These are phyloP conservation scores for Tribolium freemani DNA, from an alignment of 2,888 invertebrate genomes.

Conservation along the genomic window DNA sequence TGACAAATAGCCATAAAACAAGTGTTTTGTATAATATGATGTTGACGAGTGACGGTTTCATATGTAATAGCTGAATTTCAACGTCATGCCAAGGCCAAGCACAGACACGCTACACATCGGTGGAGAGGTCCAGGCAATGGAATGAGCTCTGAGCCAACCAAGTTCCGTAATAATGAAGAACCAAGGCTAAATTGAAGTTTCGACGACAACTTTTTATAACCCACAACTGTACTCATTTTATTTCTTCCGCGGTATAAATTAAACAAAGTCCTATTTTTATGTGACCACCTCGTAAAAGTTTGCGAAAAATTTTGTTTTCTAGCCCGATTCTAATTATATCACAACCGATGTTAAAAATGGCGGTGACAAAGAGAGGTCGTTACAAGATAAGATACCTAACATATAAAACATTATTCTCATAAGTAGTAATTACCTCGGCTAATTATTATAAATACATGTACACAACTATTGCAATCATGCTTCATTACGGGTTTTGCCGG, in stretches of 20 bases:
- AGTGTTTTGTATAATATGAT: background rate
- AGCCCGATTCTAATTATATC: background rate
- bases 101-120: background rate
- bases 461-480: background rate
- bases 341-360: background rate
- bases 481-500: background rate
- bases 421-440: background rate
- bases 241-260: background rate
- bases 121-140: slow-evolving; percentile 1
- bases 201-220: background rate
- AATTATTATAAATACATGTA: background rate
- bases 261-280: background rate
- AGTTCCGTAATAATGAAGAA: background rate
- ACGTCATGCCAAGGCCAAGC: background rate
- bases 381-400: no score
- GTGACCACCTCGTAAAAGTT: background rate
- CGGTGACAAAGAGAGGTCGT: background rate
- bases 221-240: background rate
- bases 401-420: background rate
- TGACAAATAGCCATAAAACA: background rate
- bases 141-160: background rate
- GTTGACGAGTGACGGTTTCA: background rate
- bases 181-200: background rate
- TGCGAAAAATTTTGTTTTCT: background rate
- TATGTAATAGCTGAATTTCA: background rate